Percentiles rank a stretch among this genome's conserved stretches.
Evolutionary conservation across 2,113 vertebrate species (phyloP).

Genomic region (Rana temporaria): DNA sequence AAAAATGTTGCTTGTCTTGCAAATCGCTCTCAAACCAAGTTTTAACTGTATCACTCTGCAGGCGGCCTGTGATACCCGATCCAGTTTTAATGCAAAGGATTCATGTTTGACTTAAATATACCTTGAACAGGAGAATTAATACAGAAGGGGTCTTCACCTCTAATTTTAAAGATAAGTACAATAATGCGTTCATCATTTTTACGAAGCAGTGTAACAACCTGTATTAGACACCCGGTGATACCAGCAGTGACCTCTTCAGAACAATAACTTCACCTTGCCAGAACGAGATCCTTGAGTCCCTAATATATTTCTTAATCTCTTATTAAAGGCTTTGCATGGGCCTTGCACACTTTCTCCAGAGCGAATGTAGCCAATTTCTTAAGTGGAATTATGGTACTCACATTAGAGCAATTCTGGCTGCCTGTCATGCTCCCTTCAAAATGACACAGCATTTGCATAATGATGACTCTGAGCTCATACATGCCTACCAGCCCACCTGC

Average conservation of each 20-base stretch:
- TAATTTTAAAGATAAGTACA: too few relatives aligned
- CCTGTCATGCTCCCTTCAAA: conserved; percentile 36
- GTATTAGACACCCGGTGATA: background rate
- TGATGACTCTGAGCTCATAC: conserved; percentile 23
- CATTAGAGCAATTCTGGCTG: conserved; percentile 34
- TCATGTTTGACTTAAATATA: background rate
- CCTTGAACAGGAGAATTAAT: too few relatives aligned
- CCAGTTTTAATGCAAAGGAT: background rate
- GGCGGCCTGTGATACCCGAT: too few relatives aligned
- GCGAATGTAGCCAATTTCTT: conserved; percentile 40
- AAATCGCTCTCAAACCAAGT: too few relatives aligned
- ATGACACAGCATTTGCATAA: conserved; percentile 46
- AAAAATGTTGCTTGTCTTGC: too few relatives aligned
- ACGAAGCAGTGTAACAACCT: background rate
- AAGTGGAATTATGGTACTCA: conserved; percentile 43
- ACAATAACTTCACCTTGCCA: conserved; percentile 23
- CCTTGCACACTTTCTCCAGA: conserved; percentile 15
- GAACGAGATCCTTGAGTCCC: background rate
- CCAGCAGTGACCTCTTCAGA: background rate
- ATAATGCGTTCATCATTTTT: too few relatives aligned
- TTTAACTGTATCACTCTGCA: too few relatives aligned
- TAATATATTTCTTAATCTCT: conserved; percentile 43
- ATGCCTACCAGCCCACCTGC: background rate
- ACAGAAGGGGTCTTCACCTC: too few relatives aligned
- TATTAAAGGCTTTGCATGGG: conserved; percentile 41